Percentiles rank a stretch among this genome's conserved stretches.
These are phyloP conservation scores for Thymelicus acteon DNA, from an alignment of 2,888 invertebrate species.

Conservation along the genomic window DNA sequence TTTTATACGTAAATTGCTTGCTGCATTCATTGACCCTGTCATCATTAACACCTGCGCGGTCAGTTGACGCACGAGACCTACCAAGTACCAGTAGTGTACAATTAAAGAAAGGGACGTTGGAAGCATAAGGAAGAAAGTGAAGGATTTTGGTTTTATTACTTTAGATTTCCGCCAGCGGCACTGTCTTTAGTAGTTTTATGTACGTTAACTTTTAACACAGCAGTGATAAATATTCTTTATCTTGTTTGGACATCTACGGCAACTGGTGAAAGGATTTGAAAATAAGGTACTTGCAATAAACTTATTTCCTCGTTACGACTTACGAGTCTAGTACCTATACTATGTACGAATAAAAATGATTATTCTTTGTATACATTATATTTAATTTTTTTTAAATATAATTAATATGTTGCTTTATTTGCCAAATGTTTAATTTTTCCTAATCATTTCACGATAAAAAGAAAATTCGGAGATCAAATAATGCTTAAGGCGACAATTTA, in stretches of 20 bases:
- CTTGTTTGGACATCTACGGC: slow-evolving; percentile 27
- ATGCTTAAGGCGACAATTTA: no score
- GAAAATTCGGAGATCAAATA: no score
- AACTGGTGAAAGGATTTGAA: slow-evolving; percentile 34
- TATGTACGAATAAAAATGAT: no score
- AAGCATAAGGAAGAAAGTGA: slow-evolving; percentile 35
- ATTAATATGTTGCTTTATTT: no score
- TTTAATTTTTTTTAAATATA: no score
- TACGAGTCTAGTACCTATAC: slow-evolving; percentile 5
- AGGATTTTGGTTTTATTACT: slow-evolving; percentile 36
- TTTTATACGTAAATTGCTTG: slow-evolving; percentile 34
- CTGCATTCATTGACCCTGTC: slow-evolving; percentile 51
- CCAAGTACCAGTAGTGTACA: slow-evolving; percentile 3
- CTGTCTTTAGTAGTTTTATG: slow-evolving; percentile 23
- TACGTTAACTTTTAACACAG: slow-evolving; percentile 16
- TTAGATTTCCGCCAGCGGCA: slow-evolving; percentile 28
- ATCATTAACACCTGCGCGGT: slow-evolving; percentile 57
- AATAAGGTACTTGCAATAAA: slow-evolving; percentile 6
- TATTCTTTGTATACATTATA: no score
- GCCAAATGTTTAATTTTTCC: no score
- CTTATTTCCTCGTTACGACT: slow-evolving; percentile 1
- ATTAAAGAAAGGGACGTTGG: slow-evolving; percentile 26
- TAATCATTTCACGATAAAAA: no score
- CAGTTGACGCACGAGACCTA: slow-evolving; percentile 50
- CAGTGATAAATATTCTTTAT: slow-evolving; percentile 28